A percentile compares a stretch with the other conserved stretches of the same genome.
Evolutionary conservation across 2,888 invertebrate species (phyloP).

Genomic region (Hypomecis atomaria): DNA sequence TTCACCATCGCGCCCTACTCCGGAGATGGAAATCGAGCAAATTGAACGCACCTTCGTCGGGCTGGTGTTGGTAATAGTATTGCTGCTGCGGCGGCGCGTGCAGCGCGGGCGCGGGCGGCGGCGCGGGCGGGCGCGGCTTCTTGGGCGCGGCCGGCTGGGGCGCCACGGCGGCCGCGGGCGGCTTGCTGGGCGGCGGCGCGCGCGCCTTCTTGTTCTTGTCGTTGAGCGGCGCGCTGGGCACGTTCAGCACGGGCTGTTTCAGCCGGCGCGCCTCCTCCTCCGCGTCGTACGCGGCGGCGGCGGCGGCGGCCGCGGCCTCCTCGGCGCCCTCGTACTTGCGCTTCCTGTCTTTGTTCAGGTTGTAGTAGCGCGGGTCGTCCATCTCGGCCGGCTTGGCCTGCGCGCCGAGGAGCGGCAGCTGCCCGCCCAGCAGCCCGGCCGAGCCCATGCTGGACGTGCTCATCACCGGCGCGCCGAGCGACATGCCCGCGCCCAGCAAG

Average conservation of each 20-base stretch:
- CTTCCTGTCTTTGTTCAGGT: slow-evolving; percentile 89
- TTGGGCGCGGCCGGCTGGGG: slow-evolving; percentile 78
- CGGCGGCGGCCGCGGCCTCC: slow-evolving; percentile 16
- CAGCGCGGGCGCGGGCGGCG: slow-evolving; percentile 75
- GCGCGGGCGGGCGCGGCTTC: slow-evolving; percentile 77
- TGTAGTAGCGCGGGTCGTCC: slow-evolving; percentile 90
- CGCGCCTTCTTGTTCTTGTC: slow-evolving; percentile 79
- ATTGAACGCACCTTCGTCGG: slow-evolving; percentile 86
- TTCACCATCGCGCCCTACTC: slow-evolving; percentile 86
- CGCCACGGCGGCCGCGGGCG: slow-evolving; percentile 74
- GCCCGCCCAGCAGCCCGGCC: slow-evolving; percentile 71
- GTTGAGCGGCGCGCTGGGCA: slow-evolving; percentile 78
- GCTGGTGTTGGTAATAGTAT: slow-evolving; percentile 84
- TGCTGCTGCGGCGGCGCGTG: slow-evolving; percentile 79
- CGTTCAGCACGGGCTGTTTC: slow-evolving; percentile 81
- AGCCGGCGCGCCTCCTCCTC: slow-evolving; percentile 79
- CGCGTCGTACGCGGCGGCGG: slow-evolving; percentile 84
- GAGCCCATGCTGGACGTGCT: slow-evolving; percentile 68
- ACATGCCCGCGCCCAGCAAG: slow-evolving; percentile 69
- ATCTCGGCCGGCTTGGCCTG: slow-evolving; percentile 80
- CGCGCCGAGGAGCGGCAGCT: slow-evolving; percentile 65
- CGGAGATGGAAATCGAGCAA: slow-evolving; percentile 84
- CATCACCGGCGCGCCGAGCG: slow-evolving; percentile 70
- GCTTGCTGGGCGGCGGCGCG: slow-evolving; percentile 62
- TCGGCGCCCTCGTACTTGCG: slow-evolving; percentile 88